Evolutionary conservation across 2,797 vertebrate species (phyloP), one percentile per base, ranked within the genome.

Genomic region (Myotis daubentonii): DNA sequence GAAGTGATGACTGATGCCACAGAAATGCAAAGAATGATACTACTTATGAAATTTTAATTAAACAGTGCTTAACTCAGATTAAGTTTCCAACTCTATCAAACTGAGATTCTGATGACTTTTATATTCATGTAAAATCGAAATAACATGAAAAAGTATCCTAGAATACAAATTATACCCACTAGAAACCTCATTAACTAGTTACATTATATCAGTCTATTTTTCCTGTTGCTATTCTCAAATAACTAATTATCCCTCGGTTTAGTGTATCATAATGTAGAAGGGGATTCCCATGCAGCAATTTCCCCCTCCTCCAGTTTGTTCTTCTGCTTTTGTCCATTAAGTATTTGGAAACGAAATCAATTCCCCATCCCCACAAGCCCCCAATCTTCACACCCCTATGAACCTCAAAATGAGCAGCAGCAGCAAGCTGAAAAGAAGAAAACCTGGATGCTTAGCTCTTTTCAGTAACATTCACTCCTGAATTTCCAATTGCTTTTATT

Each of bases 161-260:
- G 30, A 91, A 57, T 66, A 88, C 82, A 88, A 94, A 81, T 81
- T 81, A 71, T 3, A 93, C 53, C 28, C 41, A 78, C 33, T 71
- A 84, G 38, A 89, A 80, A 75, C 30, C 53, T 92, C 41, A 74
- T 22, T 53, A 51, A 33, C 47, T 33, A 51, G 30, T 66, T 74
- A 38, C 44, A 70, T 30, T 65, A 9, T 5, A 87, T 11, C 49
- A 78, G 38, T 28, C n/a, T 60, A 36, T 33, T 71, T 81, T 72
- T 78, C 57, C 87, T 65, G 4, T 30, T 30, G 65, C 23, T 87
- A 65, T 60, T 51, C 72, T 89, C 93, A 83, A 84, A 28, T 47
- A 83, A 86, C 78, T 57, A 80, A 74, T 38, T 74, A 81, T 20
- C 30, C 11, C 71, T 49, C 41, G 9, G 44, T 84, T 84, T 76